phyloP scores from a whole-genome alignment of 2,888 invertebrate species.

The Himalopsyche japonica region DNA sequence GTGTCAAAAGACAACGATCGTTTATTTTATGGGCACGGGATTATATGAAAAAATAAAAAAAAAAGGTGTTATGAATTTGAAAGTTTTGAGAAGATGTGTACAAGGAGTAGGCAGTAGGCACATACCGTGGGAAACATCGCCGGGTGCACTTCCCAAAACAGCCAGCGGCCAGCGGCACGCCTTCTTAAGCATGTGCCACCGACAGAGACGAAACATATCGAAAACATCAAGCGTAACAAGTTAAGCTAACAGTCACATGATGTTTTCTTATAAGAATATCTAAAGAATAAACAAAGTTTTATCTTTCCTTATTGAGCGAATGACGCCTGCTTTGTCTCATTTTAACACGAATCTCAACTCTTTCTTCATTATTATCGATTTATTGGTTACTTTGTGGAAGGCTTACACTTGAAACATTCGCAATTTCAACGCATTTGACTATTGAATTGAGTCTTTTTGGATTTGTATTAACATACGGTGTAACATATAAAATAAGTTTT shows the following conservation, averaged over 20 bases:
- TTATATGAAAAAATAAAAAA: not conserved
- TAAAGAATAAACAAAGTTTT: not conserved
- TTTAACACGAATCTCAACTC: not conserved
- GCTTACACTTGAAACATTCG: no score
- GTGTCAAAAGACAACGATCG: no score
- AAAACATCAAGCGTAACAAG: not conserved
- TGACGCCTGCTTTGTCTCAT: not conserved
- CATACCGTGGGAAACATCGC: conserved; percentile 61
- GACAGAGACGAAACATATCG: not conserved
- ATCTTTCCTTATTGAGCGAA: not conserved
- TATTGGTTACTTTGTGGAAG: not conserved
- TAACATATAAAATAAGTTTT: no score
- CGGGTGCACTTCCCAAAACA: conserved; percentile 66
- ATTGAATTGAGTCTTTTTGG: no score
- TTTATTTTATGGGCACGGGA: no score
- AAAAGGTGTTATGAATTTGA: not conserved
- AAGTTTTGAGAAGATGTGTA: not conserved
- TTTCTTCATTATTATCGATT: not conserved
- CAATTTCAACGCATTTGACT: no score
- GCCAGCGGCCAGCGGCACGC: conserved; percentile 48
- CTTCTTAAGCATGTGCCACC: not conserved
- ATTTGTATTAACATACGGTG: no score
- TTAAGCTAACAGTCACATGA: not conserved
- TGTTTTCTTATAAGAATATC: not conserved
- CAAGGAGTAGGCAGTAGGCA: not conserved